These are phyloP conservation scores for Zelostemma sp. DNA, from an alignment of 1,140 invertebrate species.

Conservation along the genomic window DNA sequence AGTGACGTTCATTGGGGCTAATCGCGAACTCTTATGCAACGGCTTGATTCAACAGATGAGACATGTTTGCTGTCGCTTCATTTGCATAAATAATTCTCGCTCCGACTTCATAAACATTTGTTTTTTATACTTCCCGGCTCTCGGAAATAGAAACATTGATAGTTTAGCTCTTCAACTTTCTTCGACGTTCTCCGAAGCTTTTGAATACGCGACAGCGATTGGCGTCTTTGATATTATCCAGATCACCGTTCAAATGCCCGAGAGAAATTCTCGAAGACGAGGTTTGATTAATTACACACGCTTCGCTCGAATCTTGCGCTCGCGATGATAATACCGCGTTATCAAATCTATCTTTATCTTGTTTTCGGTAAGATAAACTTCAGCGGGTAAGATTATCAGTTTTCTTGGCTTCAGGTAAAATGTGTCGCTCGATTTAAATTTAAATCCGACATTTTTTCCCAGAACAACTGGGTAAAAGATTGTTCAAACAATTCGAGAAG, in stretches of 20 bases:
- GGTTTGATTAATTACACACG: too few relatives aligned
- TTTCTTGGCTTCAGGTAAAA: too few relatives aligned
- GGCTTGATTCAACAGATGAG: not conserved
- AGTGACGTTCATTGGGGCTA: not conserved
- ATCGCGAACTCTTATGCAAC: slow-evolving; percentile 1
- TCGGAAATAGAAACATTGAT: not conserved
- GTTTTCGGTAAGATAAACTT: not conserved
- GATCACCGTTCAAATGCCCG: too few relatives aligned
- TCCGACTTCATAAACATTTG: not conserved
- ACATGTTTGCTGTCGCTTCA: not conserved
- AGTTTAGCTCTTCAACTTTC: too few relatives aligned
- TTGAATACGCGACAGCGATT: too few relatives aligned
- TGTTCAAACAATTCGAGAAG: not conserved
- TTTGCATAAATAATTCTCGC: not conserved
- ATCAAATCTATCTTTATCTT: not conserved
- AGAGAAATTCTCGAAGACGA: too few relatives aligned
- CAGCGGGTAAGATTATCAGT: too few relatives aligned
- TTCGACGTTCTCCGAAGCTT: too few relatives aligned
- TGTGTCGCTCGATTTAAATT: not conserved
- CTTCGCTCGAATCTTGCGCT: not conserved
- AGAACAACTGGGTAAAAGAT: not conserved
- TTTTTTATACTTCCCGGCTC: not conserved
- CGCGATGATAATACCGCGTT: not conserved
- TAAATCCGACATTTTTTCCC: not conserved
- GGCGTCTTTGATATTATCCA: too few relatives aligned